Base-by-base conservation (phyloP, 2,113 vertebrate species). In the Sinocyclocheilus anophthalmus region DNA sequence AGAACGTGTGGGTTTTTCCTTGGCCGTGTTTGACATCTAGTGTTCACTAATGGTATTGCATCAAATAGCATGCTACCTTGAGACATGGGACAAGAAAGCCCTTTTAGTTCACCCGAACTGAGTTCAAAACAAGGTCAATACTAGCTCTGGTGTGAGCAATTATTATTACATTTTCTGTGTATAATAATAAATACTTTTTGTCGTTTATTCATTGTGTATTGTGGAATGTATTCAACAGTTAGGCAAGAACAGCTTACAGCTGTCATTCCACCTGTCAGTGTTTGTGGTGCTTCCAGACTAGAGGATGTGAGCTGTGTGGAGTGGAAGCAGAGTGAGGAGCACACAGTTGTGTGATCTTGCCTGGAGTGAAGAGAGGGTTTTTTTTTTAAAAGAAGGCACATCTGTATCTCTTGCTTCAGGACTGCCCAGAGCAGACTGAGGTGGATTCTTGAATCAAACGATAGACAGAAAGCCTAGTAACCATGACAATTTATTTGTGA, bases 1-100 rank as follows among this genome's bases (percentile, higher is more conserved):
- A 83, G 5, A 55, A 16, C 24, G 63, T 39, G 24, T 55, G 1
- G 1, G 53, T 67, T 24, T 45, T 10, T 12, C 45, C 61, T 39
- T 53, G 45, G 11, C 30, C 26, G 67, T 55, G 65, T 33, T 53
- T 69, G 81, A 83, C 81, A 48, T 83, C 81, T 83, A 83, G 81
- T 55, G 81, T 13, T 83, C 26, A 83, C 63, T 50, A n/a, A 69
- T 53, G 45, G 12, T 50, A 50, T n/a, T 33, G 26, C 65, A 81
- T 4, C 48, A 39, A 22, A 37, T 22, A 57, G 20, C 0, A 3
- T n/a, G 11, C 5, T 78, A 24, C 24, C 33, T 37, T 73, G 16
- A 39, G 3, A 24, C 18, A 48, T 75, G 72, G 4, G 12, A 45
- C n/a, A 75, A n/a, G 72, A n/a, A 73, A 73, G 8, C 33, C 33